Evolutionary conservation across 1,140 invertebrate species (phyloP).

Genomic region (Bombyx mandarina): DNA sequence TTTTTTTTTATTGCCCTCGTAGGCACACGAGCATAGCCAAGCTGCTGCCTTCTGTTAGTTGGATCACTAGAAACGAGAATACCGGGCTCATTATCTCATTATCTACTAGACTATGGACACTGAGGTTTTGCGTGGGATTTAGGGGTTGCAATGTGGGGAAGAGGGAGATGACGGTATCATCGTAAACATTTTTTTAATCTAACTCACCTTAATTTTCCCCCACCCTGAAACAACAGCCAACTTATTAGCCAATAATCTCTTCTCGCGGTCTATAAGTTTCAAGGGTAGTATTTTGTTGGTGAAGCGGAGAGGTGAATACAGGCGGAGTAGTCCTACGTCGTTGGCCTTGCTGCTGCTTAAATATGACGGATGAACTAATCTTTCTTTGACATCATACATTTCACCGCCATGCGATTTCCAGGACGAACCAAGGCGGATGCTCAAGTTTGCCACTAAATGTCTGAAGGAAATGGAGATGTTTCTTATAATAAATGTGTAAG

Average conservation of each 20-base stretch:
- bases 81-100: too few species aligned
- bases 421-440: slow-evolving; percentile 50
- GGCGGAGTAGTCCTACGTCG: slow-evolving; percentile 42
- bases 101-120: too few species aligned
- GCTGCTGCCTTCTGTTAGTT: too few species aligned
- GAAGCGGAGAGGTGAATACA: slow-evolving; percentile 50
- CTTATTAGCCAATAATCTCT: slow-evolving; percentile 27
- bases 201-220: slow-evolving; percentile 45
- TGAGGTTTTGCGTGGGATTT: too few species aligned
- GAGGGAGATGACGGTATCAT: too few species aligned
- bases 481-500: too few species aligned
- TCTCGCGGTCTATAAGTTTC: slow-evolving; percentile 29
- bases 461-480: slow-evolving; percentile 11
- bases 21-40: too few species aligned
- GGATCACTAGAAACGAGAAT: too few species aligned
- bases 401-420: slow-evolving; percentile 58
- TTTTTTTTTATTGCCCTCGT: too few species aligned
- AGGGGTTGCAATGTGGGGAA: too few species aligned
- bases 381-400: slow-evolving; percentile 55
- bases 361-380: slow-evolving; percentile 49
- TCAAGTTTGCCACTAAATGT: slow-evolving; percentile 32
- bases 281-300: slow-evolving; percentile 44
- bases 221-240: slow-evolving; percentile 53
- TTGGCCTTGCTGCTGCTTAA: slow-evolving; percentile 41
- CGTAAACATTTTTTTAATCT: too few species aligned